Base-by-base conservation (phyloP, 2,113 vertebrate genomes). In the Antennarius striatus region DNA sequence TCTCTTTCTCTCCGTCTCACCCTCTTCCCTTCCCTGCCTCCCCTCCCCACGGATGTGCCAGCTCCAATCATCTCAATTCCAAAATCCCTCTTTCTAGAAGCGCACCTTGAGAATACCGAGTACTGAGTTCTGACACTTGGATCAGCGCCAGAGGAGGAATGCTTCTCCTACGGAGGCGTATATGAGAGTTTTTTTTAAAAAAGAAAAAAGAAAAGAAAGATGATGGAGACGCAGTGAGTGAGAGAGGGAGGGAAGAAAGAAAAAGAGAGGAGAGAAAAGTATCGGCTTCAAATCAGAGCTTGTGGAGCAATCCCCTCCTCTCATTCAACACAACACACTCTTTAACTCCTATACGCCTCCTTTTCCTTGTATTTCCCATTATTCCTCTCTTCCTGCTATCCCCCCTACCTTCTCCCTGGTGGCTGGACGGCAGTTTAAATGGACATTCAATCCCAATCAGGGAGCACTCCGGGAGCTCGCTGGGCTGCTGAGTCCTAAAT, bases 371-470 rank as follows among this genome's bases (percentile, higher is more conserved):
- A 57, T 79, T 80, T 80, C 69, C 63, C 75, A 74, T 75, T 67
- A 72, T 76, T 56, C 68, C 72, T 48, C 46, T 42, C 58, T 48
- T 8, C 55, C 39, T 42, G 42, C 54, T 32, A 17, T 46, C 22
- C 30, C 49, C 17, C 10, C 39, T 56, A 36, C 59, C 59, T 58
- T 58, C 40, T 79, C 87, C 76, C 81, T 57, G 68, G 86, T 88
- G 88, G 81, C 86, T 81, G 71, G 80, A 77, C 62, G 52, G 82
- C 81, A 79, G 86, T 90, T 91, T 90, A 93, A 91, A 92, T 93
- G 88, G 88, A 91, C 92, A 91, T 91, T 92, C 90, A 89, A 90
- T 91, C 88, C 90, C 89, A 92, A 91, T 91, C 91, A 91, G 83
- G 76, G 81, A 86, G 87, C 90, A 91, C 87, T 91, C 86, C 83